Conservation (phyloP, 1,140 invertebrate genomes). For the Campoletis sonorensis region DNA sequence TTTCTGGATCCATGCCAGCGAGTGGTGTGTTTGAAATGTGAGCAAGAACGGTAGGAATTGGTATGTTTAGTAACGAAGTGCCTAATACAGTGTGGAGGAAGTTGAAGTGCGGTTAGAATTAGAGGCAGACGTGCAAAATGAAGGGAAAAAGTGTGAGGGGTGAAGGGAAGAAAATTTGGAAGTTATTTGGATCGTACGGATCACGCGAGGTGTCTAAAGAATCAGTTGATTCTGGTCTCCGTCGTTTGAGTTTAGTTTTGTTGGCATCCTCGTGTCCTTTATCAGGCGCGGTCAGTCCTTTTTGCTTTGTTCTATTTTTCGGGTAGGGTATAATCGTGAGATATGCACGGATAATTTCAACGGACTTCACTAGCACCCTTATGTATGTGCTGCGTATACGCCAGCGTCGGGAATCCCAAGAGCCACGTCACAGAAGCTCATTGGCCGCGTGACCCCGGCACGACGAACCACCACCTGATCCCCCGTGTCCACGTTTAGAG, state of each 20-base stretch:
- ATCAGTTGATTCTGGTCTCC: not conserved
- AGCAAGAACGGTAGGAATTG: too few species aligned
- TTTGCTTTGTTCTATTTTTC: too few species aligned
- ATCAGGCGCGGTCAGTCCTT: not conserved
- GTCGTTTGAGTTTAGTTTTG: slow-evolving; percentile 13
- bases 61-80: too few species aligned
- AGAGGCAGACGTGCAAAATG: too few species aligned
- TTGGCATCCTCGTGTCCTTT: not conserved
- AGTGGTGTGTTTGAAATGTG: too few species aligned
- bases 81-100: too few species aligned
- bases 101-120: too few species aligned
- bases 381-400: not conserved
- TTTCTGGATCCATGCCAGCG: too few species aligned
- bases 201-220: slow-evolving; percentile 37
- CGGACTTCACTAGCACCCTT: not conserved
- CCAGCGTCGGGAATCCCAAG: not conserved
- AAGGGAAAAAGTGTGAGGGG: not conserved
- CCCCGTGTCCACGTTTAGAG: slow-evolving; percentile 16
- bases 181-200: slow-evolving; percentile 24
- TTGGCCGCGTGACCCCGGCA: slow-evolving; percentile 20
- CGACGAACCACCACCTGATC: slow-evolving; percentile 7
- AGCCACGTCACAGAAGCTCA: slow-evolving; percentile 4
- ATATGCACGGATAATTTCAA: not conserved
- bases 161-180: slow-evolving; percentile 13
- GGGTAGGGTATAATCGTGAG: not conserved